Evolutionary conservation across 2,113 vertebrate species (phyloP).

Genomic region (Corythaixoides concolor): DNA sequence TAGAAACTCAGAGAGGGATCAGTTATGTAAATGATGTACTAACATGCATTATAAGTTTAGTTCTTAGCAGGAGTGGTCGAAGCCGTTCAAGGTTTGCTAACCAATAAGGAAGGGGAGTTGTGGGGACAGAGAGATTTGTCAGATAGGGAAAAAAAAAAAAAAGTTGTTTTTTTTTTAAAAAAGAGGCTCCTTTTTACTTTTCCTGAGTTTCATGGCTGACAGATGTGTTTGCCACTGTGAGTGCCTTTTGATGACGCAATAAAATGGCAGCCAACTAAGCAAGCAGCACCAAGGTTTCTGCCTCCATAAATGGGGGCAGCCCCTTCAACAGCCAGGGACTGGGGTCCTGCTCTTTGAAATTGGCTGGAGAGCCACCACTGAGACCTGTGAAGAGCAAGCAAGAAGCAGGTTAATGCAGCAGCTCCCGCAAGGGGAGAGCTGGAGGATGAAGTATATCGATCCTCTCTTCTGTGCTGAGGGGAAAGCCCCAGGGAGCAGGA

Average conservation of each 20-base stretch:
- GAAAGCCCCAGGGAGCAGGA: background rate
- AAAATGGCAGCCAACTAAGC: background rate
- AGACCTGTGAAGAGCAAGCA: background rate
- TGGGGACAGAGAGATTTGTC: background rate
- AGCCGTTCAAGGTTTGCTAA: background rate
- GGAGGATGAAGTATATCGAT: background rate
- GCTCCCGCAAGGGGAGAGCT: background rate
- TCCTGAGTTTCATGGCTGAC: background rate
- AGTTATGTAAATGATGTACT: background rate
- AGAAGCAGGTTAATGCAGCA: background rate
- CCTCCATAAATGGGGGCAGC: background rate
- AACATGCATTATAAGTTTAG: rapidly evolving
- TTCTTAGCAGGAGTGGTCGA: background rate
- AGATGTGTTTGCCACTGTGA: background rate
- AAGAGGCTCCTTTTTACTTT: background rate
- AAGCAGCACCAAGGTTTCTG: background rate
- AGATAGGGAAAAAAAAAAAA: background rate
- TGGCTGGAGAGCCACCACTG: background rate
- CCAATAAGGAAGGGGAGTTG: background rate
- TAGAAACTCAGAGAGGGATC: background rate
- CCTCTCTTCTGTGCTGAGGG: background rate
- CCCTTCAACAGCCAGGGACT: background rate
- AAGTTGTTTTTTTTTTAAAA: too few relatives aligned
- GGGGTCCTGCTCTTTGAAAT: background rate
- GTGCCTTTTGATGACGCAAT: background rate